These are phyloP conservation scores for Hylomyscus alleni DNA, from an alignment of 2,797 vertebrate genomes.

Conservation along the genomic window DNA sequence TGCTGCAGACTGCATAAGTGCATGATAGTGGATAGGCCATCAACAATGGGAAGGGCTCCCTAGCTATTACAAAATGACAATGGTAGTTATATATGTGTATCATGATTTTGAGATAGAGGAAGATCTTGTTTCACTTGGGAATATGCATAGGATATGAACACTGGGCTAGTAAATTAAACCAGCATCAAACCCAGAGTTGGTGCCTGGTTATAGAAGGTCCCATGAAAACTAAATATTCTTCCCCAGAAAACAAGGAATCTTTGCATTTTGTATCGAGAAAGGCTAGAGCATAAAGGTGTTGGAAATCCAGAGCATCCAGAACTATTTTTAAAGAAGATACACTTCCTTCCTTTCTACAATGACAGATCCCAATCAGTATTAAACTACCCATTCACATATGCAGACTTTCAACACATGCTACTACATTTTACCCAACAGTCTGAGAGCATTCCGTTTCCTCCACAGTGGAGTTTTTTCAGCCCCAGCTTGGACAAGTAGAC, in stretches of 20 bases:
- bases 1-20: not conserved
- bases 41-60: not conserved
- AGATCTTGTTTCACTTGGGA: not conserved
- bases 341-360: conserved; percentile 60
- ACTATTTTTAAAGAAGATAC: conserved; percentile 60
- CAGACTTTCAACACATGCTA: conserved; percentile 16
- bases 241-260: conserved; percentile 66
- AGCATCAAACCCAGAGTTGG: conserved; percentile 56
- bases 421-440: not conserved
- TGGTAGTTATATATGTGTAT: not conserved
- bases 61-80: not conserved
- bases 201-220: conserved; percentile 44
- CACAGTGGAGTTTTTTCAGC: not conserved
- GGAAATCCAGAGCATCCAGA: conserved; percentile 61
- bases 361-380: not conserved
- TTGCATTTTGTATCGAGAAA: conserved; percentile 55
- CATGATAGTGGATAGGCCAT: not conserved
- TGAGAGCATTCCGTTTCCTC: not conserved
- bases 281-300: conserved; percentile 69
- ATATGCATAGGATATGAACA: not conserved
- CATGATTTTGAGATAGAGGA: not conserved
- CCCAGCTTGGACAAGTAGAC: not conserved
- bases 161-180: not conserved
- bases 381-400: not conserved
- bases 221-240: conserved; percentile 71